Evolutionary conservation across 2,797 vertebrate genomes (phyloP), one percentile per base, ranked within the genome.

Genomic region (Lithobates sylvaticus): DNA sequence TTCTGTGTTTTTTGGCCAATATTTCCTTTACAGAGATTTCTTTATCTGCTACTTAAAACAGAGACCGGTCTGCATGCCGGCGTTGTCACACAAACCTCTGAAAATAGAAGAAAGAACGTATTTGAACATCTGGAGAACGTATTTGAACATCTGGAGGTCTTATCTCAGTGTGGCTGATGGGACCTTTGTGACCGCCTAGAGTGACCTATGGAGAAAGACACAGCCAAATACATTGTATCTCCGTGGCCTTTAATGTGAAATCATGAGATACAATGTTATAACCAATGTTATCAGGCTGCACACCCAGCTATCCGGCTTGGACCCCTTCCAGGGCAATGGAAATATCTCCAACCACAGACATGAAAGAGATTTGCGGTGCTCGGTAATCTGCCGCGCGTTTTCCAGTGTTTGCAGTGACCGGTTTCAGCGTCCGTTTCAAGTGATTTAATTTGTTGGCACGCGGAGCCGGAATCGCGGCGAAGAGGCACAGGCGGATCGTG

Each of bases 381-480:
- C 47, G 18, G 65, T 36, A 68, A 58, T 87, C 86, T 73, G 27
- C 34, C 7, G 21, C 10, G 15, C 68, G 29, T 70, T 83, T 87
- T 79, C 70, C 69, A 32, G 69, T 75, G 29, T 74, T 58, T 78
- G n/a, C 76, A 32, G 16, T 3, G 36, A 72, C 29, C 67, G 79
- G 67, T 75, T 74, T 3, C 23, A 54, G 32, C 29, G 3, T 87
- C 44, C 29, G 65, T 58, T 68, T 27, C 29, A 29, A 74, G 81
- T 69, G 80, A 86, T 86, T 65, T 67, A 42, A 83, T 82, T 67
- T 50, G 26, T 54, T 86, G 85, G 85, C 85, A 86, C 42, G 76
- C 32, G n/a, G 64, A 86, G 70, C 16, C 10, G 68, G 73, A 50
- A 86, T 86, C 44, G 65, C 29, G 34, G 10, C 15, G 23, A 21